These are phyloP conservation scores for Bothrops jararaca DNA, from an alignment of 2,113 vertebrate species.

Conservation along the genomic window DNA sequence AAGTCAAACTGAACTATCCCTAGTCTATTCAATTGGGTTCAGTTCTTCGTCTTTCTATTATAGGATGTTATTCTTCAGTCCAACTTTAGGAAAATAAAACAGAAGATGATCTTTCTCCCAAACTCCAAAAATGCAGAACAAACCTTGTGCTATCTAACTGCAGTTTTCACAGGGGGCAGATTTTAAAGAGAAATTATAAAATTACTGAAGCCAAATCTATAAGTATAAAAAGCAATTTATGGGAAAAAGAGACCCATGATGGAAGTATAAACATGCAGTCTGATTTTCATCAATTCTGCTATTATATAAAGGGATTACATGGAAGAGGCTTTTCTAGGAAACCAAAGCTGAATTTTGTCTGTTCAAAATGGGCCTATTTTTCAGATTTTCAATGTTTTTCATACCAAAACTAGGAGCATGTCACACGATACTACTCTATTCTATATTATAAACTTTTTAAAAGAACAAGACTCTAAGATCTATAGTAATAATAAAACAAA, in stretches of 20 bases:
- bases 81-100: not conserved
- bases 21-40: not conserved
- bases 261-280: not conserved
- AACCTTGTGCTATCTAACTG: not conserved
- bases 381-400: not conserved
- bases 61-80: not conserved
- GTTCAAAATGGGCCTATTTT: not conserved
- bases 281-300: not conserved
- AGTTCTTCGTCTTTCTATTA: not conserved
- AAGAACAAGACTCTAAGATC: not conserved
- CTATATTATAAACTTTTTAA: not conserved
- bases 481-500: not conserved
- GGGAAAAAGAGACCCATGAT: not conserved
- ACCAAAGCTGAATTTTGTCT: not conserved
- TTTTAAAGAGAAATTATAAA: not conserved
- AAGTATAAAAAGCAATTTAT: not conserved
- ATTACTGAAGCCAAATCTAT: not conserved
- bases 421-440: not conserved
- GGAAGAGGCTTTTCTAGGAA: not conserved
- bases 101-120: not conserved
- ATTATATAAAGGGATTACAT: not conserved
- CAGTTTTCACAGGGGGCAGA: not conserved
- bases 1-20: not conserved
- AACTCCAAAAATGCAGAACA: not conserved
- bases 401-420: not conserved